phyloP scores from a whole-genome alignment of 2,888 invertebrate genomes.

The Leptothorax acervorum region DNA sequence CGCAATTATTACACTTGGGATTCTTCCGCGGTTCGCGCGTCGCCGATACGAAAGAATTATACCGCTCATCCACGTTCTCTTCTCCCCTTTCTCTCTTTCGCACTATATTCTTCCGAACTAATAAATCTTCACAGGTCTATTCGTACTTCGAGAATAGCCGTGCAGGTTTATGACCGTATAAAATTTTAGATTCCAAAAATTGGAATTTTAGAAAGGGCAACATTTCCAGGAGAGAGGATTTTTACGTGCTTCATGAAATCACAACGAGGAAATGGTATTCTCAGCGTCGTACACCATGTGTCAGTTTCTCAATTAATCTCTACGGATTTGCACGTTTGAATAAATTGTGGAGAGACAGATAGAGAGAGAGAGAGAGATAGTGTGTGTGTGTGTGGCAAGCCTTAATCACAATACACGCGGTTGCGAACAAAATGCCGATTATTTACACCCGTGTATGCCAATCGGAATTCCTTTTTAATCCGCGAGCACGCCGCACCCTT shows the following conservation, averaged over 20 bases:
- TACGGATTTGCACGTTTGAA: background rate
- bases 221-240: background rate
- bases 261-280: background rate
- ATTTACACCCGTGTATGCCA: constrained; percentile 5
- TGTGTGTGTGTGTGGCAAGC: too few species aligned
- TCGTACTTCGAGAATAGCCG: background rate
- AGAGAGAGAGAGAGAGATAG: too few species aligned
- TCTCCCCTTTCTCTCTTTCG: background rate
- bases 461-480: constrained; percentile 35
- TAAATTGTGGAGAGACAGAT: background rate
- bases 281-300: background rate
- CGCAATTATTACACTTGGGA: constrained; percentile 62
- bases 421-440: constrained; percentile 23
- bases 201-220: background rate
- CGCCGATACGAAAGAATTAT: constrained; percentile 31
- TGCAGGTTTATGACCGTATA: background rate
- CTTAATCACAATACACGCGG: constrained; percentile 37
- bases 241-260: constrained; percentile 14
- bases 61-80: background rate
- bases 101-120: background rate
- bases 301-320: background rate
- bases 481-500: constrained; percentile 23
- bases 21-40: constrained; percentile 40
- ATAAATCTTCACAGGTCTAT: background rate
- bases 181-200: background rate